Conservation (phyloP, 2,797 vertebrate genomes). For the Lithobates pipiens region DNA sequence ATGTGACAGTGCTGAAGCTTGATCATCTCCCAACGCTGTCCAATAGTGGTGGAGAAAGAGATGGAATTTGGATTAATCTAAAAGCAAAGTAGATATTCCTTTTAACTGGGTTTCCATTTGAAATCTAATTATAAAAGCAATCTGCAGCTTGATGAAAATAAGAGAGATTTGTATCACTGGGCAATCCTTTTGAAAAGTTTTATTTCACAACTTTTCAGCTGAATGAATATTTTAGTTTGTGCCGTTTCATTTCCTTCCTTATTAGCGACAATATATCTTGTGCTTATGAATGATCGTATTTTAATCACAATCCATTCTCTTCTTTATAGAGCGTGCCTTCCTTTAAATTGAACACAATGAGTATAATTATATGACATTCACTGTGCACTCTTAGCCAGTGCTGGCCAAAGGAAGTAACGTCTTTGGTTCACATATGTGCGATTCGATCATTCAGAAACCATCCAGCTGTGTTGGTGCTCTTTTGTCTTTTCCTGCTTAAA, state of each 20-base stretch:
- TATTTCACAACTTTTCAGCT: too few species aligned
- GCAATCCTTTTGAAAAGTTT: neutral
- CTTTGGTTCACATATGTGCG: neutral
- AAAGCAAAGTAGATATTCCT: too few species aligned
- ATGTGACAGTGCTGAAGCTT: too few species aligned
- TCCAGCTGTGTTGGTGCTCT: conserved; percentile 39
- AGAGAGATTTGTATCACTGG: neutral
- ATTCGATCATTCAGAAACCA: conserved; percentile 7
- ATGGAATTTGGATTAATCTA: too few species aligned
- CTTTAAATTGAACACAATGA: conserved; percentile 4
- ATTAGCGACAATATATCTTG: too few species aligned
- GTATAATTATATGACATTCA: conserved; percentile 26
- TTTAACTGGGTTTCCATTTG: neutral
- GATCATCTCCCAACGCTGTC: too few species aligned
- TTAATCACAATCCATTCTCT: conserved; percentile 1
- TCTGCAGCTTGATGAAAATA: too few species aligned
- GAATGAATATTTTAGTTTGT: neutral
- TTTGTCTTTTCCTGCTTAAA: neutral
- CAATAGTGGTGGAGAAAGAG: too few species aligned
- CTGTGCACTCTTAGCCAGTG: neutral
- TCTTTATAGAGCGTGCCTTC: conserved; percentile 2
- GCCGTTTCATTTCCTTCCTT: neutral
- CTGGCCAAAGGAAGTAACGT: conserved; percentile 22
- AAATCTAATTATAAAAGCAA: neutral
- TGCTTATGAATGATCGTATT: too few species aligned